These are phyloP conservation scores for Hippopotamus amphibius DNA, from an alignment of 2,113 vertebrate genomes.

Conservation along the genomic window DNA sequence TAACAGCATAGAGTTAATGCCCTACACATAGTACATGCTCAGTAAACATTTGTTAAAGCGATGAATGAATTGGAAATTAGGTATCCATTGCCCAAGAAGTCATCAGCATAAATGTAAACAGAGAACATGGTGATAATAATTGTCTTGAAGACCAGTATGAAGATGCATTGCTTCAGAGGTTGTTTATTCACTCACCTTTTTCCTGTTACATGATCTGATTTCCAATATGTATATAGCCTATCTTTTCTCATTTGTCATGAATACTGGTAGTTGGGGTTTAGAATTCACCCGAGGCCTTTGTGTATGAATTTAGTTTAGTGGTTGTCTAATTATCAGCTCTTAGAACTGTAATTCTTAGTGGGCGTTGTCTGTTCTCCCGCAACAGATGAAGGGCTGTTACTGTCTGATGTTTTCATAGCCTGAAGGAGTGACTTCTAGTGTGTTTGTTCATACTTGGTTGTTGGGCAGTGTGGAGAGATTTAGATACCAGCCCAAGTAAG, in stretches of 20 bases:
- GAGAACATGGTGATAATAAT: neutral
- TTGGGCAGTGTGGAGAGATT: constrained; percentile 58
- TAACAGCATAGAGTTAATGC: neutral
- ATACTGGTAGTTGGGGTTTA: neutral
- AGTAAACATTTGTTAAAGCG: neutral
- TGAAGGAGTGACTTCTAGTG: constrained; percentile 11
- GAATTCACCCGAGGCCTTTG: neutral
- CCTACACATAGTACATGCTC: neutral
- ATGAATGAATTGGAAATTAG: neutral
- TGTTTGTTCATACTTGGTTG: constrained; percentile 60
- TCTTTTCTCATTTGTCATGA: constrained; percentile 29
- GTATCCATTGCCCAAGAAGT: neutral
- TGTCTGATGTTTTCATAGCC: neutral
- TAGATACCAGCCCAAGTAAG: constrained; percentile 54
- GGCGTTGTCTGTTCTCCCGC: constrained; percentile 33
- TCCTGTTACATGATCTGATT: neutral
- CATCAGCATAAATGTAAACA: neutral
- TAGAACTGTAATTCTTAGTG: neutral
- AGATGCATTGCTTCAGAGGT: neutral
- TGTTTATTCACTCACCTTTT: neutral
- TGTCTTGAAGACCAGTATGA: neutral
- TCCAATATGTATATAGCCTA: neutral
- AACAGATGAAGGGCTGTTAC: neutral
- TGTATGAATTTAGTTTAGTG: constrained; percentile 11
- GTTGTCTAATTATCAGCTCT: neutral